These are phyloP conservation scores for Achroia grisella DNA, from an alignment of 1,140 invertebrate genomes.

Conservation along the genomic window DNA sequence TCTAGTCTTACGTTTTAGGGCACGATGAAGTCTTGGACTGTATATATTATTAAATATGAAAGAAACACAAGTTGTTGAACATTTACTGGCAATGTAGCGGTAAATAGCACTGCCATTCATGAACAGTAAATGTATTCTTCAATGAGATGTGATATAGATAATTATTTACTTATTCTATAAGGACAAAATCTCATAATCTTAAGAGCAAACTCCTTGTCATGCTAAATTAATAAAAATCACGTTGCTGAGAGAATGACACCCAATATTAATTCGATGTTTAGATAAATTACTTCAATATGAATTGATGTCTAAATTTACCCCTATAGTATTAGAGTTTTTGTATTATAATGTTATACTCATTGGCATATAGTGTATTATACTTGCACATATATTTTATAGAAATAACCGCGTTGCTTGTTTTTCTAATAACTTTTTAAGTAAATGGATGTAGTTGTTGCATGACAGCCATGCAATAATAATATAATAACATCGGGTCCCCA, in stretches of 20 bases:
- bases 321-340: conserved; percentile 5
- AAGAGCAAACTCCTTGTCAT: conserved; percentile 28
- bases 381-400: conserved; percentile 10
- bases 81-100: conserved; percentile 30
- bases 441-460: not conserved
- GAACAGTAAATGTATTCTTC: conserved; percentile 47
- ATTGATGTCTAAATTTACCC: conserved; percentile 51
- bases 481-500: conserved; percentile 11
- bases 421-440: too few species aligned
- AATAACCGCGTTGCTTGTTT: too few species aligned
- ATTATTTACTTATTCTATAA: conserved; percentile 45
- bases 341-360: conserved; percentile 13
- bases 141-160: conserved; percentile 61
- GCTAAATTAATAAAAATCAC: conserved; percentile 23
- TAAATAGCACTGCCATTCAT: conserved; percentile 14
- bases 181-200: conserved; percentile 55
- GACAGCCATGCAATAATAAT: not conserved
- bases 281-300: conserved; percentile 43
- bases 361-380: conserved; percentile 21
- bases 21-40: conserved; percentile 54
- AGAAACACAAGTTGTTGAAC: conserved; percentile 45
- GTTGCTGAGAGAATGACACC: conserved; percentile 45
- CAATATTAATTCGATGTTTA: conserved; percentile 29
- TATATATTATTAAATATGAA: conserved; percentile 47
- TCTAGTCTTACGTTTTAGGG: conserved; percentile 69